These are phyloP conservation scores for Sarcophaga caerulescens DNA, from an alignment of 2,888 invertebrate genomes.

Conservation along the genomic window DNA sequence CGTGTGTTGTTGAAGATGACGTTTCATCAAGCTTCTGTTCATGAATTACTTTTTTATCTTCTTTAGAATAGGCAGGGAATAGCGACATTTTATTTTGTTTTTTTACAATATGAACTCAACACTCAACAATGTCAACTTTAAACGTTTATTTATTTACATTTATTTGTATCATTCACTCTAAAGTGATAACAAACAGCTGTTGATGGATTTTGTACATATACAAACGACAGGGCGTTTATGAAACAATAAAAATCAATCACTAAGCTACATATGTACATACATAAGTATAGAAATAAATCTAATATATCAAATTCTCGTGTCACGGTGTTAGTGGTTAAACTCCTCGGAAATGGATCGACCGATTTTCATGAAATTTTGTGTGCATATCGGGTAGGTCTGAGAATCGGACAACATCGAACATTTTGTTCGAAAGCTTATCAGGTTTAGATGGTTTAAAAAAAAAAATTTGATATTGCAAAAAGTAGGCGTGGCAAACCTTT, in stretches of 20 bases:
- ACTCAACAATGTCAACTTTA: background rate
- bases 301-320: no score
- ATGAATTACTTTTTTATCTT: background rate
- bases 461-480: no score
- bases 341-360: no score
- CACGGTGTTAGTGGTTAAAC: no score
- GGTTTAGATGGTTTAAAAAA: no score
- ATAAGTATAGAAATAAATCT: no score
- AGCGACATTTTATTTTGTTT: slow-evolving; percentile 63
- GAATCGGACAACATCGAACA: no score
- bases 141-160: slow-evolving; percentile 10
- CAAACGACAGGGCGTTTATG: background rate
- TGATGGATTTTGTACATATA: background rate
- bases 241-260: background rate
- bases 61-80: slow-evolving; percentile 68
- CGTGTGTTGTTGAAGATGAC: background rate
- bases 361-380: no score
- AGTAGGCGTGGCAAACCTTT: no score
- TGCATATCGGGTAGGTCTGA: no score
- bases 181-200: background rate
- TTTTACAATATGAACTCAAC: background rate
- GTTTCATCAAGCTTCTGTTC: background rate
- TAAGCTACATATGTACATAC: no score
- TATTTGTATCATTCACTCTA: background rate
- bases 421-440: no score